Evolutionary conservation across 2,113 vertebrate species (phyloP).

Genomic region (Oophaga pumilio): DNA sequence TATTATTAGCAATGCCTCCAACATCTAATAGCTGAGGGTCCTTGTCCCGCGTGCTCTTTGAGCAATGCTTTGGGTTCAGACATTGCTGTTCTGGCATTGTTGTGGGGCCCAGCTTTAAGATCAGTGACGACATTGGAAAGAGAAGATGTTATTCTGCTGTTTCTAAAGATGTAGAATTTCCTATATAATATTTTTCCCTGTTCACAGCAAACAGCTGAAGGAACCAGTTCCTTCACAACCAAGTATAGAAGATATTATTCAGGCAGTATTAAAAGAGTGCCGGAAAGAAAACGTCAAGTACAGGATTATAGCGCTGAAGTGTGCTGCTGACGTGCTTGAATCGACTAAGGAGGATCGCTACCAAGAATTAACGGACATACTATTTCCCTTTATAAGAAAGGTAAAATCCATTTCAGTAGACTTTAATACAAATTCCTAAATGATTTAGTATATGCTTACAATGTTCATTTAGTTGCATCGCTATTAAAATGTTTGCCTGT

Average conservation of each 20-base stretch:
- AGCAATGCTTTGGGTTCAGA: too few species aligned
- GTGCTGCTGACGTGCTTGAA: constrained; percentile 81
- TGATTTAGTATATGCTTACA: too few species aligned
- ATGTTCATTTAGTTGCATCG: too few species aligned
- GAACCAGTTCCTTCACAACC: constrained; percentile 84
- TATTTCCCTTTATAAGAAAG: constrained; percentile 94
- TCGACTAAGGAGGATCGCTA: constrained; percentile 87
- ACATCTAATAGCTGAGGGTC: too few species aligned
- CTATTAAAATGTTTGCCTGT: too few species aligned
- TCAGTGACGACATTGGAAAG: too few species aligned
- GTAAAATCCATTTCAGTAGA: constrained; percentile 64
- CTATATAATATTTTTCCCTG: not conserved
- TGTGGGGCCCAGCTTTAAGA: too few species aligned
- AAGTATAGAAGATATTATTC: constrained; percentile 76
- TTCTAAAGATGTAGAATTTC: not conserved
- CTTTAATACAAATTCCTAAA: not conserved
- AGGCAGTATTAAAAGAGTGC: constrained; percentile 89
- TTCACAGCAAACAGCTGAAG: constrained; percentile 76
- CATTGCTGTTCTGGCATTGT: too few species aligned
- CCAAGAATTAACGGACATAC: constrained; percentile 81
- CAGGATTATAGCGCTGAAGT: constrained; percentile 86
- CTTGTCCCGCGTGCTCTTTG: too few species aligned
- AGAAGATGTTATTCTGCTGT: too few species aligned
- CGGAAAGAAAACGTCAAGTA: constrained; percentile 88
- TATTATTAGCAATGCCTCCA: too few species aligned